A percentile compares a stretch with the other conserved stretches of the same genome.
phyloP scores from a whole-genome alignment of 2,797 vertebrate genomes.

The Vipera ursinii region DNA sequence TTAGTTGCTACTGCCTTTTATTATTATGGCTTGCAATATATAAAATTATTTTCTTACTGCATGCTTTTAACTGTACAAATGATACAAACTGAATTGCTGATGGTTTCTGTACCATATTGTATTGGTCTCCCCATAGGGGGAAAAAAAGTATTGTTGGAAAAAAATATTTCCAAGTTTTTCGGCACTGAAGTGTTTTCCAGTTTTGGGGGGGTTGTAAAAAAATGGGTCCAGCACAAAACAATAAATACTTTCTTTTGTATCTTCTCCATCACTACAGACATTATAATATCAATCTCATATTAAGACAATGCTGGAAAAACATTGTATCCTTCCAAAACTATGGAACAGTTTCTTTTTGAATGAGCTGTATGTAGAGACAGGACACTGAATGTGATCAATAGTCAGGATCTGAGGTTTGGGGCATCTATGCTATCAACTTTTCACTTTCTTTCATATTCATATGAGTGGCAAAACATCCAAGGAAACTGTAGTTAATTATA shows the following conservation, averaged over 20 bases:
- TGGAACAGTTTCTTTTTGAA: fast-evolving
- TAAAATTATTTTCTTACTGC: not conserved
- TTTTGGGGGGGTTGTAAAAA: not conserved
- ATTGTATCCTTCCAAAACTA: not conserved
- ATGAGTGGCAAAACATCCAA: not conserved
- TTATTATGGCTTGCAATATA: not conserved
- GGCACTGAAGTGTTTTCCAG: not conserved
- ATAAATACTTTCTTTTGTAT: not conserved
- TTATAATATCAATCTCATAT: not conserved
- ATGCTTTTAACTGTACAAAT: not conserved
- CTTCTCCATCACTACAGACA: not conserved
- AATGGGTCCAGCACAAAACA: not conserved
- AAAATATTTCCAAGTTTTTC: not conserved
- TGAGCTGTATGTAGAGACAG: fast-evolving
- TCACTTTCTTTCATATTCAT: not conserved
- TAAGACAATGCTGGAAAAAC: conserved; percentile 5
- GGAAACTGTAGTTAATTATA: not conserved
- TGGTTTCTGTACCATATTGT: not conserved
- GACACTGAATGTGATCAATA: not conserved
- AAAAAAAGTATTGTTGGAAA: not conserved
- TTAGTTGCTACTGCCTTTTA: conserved; percentile 6
- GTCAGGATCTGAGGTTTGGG: not conserved
- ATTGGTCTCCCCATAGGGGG: not conserved
- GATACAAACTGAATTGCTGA: not conserved
- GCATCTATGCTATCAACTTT: not conserved